Evolutionary conservation across 1,140 invertebrate genomes (phyloP).

Genomic region (Drosophila gunungcola): DNA sequence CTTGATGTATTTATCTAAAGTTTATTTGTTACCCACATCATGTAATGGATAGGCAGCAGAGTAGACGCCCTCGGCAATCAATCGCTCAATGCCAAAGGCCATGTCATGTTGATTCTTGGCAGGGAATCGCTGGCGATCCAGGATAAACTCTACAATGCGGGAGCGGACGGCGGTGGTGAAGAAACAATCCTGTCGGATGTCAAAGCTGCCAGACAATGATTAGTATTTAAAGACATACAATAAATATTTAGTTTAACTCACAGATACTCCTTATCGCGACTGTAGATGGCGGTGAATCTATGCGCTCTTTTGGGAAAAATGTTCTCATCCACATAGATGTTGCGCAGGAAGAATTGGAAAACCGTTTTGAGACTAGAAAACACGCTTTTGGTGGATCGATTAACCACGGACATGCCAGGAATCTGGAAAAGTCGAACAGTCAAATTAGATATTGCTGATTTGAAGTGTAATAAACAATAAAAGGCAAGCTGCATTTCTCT

Average conservation of each 20-base stretch:
- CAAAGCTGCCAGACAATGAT: slow-evolving; percentile 88
- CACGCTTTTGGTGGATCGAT: slow-evolving; percentile 87
- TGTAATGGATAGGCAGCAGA: slow-evolving; percentile 95
- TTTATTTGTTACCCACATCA: slow-evolving; percentile 89
- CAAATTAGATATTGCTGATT: background rate
- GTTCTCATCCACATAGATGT: slow-evolving; percentile 88
- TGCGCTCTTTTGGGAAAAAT: slow-evolving; percentile 90
- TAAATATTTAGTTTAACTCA: slow-evolving; percentile 85
- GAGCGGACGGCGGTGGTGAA: slow-evolving; percentile 94
- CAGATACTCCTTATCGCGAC: slow-evolving; percentile 94
- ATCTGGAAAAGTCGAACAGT: slow-evolving; percentile 85
- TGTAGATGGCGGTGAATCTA: slow-evolving; percentile 93
- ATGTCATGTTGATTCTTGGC: slow-evolving; percentile 88
- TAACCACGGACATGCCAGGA: slow-evolving; percentile 87
- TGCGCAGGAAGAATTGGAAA: slow-evolving; percentile 87
- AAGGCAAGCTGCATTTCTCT: slow-evolving; percentile 1
- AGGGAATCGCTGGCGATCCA: slow-evolving; percentile 93
- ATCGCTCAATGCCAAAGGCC: slow-evolving; percentile 93
- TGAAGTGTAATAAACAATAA: background rate
- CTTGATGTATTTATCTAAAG: no score
- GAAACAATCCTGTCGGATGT: slow-evolving; percentile 91
- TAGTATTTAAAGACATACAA: background rate
- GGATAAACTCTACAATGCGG: slow-evolving; percentile 95
- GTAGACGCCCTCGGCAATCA: slow-evolving; percentile 92
- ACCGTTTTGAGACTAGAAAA: slow-evolving; percentile 87